phyloP scores from a whole-genome alignment of 2,888 invertebrate genomes.

The Philereme transversata region DNA sequence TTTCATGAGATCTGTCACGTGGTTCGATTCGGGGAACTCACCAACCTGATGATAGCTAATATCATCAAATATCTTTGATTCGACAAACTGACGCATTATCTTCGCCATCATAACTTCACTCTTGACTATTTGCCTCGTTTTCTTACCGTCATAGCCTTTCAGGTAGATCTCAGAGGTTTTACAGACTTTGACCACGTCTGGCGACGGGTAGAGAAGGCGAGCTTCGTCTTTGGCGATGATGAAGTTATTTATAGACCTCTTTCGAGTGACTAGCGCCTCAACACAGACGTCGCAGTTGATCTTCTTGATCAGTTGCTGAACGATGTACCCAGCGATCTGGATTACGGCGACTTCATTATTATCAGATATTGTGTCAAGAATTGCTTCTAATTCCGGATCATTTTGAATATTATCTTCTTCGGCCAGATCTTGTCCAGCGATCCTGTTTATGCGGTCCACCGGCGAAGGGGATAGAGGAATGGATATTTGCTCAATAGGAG shows the following conservation, averaged over 20 bases:
- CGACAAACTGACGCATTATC: constrained; percentile 17
- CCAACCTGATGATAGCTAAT: constrained; percentile 16
- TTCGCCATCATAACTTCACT: constrained; percentile 12
- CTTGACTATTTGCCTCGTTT: constrained; percentile 7
- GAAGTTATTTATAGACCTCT: constrained; percentile 6
- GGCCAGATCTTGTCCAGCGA: constrained; percentile 2
- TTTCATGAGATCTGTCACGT: constrained; percentile 21
- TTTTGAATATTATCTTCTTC: constrained; percentile 3
- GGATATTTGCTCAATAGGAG: constrained; percentile 12
- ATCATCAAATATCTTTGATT: constrained; percentile 18
- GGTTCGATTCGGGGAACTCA: constrained; percentile 20
- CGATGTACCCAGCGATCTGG: constrained; percentile 13
- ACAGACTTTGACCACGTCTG: constrained; percentile 18
- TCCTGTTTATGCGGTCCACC: constrained; percentile 18
- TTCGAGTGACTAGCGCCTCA: constrained; percentile 12
- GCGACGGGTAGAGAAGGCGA: constrained; percentile 14
- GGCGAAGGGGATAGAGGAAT: constrained; percentile 16
- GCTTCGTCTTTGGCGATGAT: constrained; percentile 13
- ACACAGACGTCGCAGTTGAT: constrained; percentile 18
- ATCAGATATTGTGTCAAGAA: background rate
- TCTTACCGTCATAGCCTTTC: constrained; percentile 10
- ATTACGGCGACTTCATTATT: constrained; percentile 13
- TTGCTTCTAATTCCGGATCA: constrained; percentile 4
- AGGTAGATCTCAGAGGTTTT: constrained; percentile 10
- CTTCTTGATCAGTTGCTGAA: constrained; percentile 14